Conservation (phyloP, 1,140 invertebrate species). For the Oppia nitens region DNA sequence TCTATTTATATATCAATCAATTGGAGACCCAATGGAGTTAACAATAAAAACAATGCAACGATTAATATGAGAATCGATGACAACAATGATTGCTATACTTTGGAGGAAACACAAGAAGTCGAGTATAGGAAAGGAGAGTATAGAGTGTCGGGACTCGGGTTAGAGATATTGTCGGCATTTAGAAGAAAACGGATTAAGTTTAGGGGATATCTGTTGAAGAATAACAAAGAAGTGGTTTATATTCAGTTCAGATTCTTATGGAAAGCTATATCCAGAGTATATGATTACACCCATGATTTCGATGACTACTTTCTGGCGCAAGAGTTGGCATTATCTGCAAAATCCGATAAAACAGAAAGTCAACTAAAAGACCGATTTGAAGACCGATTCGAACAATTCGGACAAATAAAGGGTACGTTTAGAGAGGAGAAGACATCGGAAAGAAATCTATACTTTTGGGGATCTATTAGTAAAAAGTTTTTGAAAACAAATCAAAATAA, state of each 20-base stretch:
- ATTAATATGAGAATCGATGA: conserved; percentile 3
- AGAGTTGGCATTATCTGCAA: not conserved
- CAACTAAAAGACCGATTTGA: too few relatives aligned
- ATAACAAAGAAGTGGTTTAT: conserved; percentile 1
- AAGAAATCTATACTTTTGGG: conserved; percentile 13
- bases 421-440: conserved; percentile 10
- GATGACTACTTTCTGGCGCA: conserved; percentile 1
- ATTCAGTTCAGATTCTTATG: conserved; percentile 2
- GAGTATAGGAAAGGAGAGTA: conserved; percentile 3
- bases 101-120: conserved; percentile 1
- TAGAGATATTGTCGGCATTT: not conserved
- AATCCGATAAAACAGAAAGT: not conserved
- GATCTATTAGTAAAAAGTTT: conserved; percentile 2
- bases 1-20: not conserved
- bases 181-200: conserved; percentile 5
- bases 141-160: conserved; percentile 1
- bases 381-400: conserved; percentile 16
- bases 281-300: not conserved
- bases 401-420: conserved; percentile 15
- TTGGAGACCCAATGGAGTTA: not conserved
- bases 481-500: not conserved
- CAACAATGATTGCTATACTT: not conserved
- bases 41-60: not conserved
- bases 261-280: not conserved
- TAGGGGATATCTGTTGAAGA: conserved; percentile 3